These are phyloP conservation scores for Furcifer pardalis DNA, from an alignment of 2,797 vertebrate genomes.

Conservation along the genomic window DNA sequence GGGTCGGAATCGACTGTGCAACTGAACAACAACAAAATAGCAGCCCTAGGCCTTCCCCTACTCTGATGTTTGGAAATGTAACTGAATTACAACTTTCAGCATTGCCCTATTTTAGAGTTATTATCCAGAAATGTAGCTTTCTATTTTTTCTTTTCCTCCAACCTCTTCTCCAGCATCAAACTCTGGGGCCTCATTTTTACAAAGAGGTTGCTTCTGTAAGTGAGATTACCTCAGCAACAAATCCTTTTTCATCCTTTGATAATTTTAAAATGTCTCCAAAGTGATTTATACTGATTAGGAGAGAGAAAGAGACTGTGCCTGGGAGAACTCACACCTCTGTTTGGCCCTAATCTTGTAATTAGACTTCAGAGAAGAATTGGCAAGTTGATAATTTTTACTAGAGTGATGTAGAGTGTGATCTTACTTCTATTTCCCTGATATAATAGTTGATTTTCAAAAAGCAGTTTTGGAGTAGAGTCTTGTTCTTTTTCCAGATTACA, in stretches of 20 bases:
- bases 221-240: conserved; percentile 42
- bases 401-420: background rate
- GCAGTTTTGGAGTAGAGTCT: background rate
- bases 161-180: too few relatives aligned
- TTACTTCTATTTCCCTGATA: background rate
- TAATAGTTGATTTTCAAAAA: background rate
- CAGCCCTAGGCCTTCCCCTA: too few relatives aligned
- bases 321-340: conserved; percentile 1
- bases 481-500: conserved; percentile 8
- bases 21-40: too few relatives aligned
- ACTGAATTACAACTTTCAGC: too few relatives aligned
- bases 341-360: background rate
- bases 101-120: too few relatives aligned
- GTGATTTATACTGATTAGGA: conserved; percentile 22
- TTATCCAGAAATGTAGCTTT: too few relatives aligned
- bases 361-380: background rate
- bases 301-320: background rate
- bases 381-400: background rate
- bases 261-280: conserved; percentile 28
- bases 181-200: background rate
- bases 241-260: conserved; percentile 35
- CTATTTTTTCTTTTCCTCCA: too few relatives aligned
- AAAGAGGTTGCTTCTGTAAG: conserved; percentile 30
- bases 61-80: too few relatives aligned
- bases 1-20: too few relatives aligned